Evolutionary conservation across 2,113 vertebrate genomes (phyloP).

Genomic region (Nibea albiflora): DNA sequence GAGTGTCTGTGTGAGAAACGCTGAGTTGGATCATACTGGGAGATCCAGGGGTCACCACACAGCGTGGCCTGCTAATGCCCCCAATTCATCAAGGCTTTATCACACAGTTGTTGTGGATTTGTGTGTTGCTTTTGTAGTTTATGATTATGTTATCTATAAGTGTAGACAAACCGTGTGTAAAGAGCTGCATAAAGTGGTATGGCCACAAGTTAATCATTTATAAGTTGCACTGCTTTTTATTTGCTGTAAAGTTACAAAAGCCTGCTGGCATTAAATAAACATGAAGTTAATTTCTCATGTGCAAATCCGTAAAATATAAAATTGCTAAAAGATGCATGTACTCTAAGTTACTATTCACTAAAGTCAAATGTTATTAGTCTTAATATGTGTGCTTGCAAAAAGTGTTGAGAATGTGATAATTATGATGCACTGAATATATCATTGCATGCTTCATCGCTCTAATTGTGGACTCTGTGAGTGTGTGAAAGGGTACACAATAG

Average conservation of each 20-base stretch:
- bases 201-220: conserved; percentile 30
- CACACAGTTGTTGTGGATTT: background rate
- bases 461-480: background rate
- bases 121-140: conserved; percentile 31
- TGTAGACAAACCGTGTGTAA: conserved; percentile 32
- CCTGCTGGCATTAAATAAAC: background rate
- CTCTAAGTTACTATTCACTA: background rate
- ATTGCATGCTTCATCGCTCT: background rate
- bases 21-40: conserved; percentile 63
- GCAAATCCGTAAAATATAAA: background rate
- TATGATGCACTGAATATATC: background rate
- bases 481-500: conserved; percentile 1
- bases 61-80: conserved; percentile 30
- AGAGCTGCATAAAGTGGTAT: conserved; percentile 15
- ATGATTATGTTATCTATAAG: conserved; percentile 25
- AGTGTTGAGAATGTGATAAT: background rate
- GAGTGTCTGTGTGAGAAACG: conserved; percentile 69
- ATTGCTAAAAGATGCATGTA: background rate
- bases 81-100: conserved; percentile 46
- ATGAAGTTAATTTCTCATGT: background rate
- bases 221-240: background rate
- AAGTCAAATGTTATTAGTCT: background rate
- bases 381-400: background rate
- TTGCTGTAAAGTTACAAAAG: background rate
- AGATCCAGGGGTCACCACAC: conserved; percentile 49